A percentile compares a stretch with the other conserved stretches of the same genome.
These are phyloP conservation scores for Drosophila prolongata DNA, from an alignment of 2,888 invertebrate genomes.

Conservation along the genomic window DNA sequence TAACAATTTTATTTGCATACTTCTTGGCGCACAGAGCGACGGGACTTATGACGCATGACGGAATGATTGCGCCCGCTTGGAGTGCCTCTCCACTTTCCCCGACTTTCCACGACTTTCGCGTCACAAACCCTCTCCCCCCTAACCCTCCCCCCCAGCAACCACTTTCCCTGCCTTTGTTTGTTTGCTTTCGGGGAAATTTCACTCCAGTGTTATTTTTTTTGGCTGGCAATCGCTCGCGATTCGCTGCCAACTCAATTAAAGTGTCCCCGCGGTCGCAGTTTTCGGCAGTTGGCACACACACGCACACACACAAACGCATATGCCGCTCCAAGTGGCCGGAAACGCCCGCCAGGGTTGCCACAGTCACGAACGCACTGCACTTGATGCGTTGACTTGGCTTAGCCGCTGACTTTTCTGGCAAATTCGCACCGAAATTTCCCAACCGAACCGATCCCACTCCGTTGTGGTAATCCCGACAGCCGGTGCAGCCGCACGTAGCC, in stretches of 20 bases:
- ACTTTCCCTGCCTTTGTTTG: slow-evolving; percentile 1
- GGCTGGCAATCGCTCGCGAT: slow-evolving; percentile 10
- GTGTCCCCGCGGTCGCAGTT: slow-evolving; percentile 6
- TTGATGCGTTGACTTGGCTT: slow-evolving; percentile 32
- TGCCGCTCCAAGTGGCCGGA: slow-evolving; percentile 19
- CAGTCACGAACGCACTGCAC: slow-evolving; percentile 31
- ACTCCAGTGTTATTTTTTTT: slow-evolving; percentile 1
- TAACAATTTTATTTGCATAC: slow-evolving; percentile 64
- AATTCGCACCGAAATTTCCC: background rate
- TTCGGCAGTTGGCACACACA: background rate
- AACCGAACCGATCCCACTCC: no score
- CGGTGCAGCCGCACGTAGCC: slow-evolving; percentile 11
- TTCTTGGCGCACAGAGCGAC: slow-evolving; percentile 37
- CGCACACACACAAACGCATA: background rate
- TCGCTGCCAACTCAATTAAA: slow-evolving; percentile 46
- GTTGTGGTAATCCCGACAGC: slow-evolving; percentile 15
- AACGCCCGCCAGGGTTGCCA: slow-evolving; percentile 31
- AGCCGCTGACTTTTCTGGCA: slow-evolving; percentile 21
- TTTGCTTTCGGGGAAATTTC: background rate
- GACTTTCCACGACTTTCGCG: background rate
- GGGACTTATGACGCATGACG: slow-evolving; percentile 47
- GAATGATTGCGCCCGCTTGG: slow-evolving; percentile 24
- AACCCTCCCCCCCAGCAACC: background rate
- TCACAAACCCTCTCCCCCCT: no score
- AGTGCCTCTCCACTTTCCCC: background rate